Evolutionary conservation across 2,797 vertebrate genomes (phyloP), one percentile per base, ranked within the genome.

Genomic region (Gymnocypris eckloni): DNA sequence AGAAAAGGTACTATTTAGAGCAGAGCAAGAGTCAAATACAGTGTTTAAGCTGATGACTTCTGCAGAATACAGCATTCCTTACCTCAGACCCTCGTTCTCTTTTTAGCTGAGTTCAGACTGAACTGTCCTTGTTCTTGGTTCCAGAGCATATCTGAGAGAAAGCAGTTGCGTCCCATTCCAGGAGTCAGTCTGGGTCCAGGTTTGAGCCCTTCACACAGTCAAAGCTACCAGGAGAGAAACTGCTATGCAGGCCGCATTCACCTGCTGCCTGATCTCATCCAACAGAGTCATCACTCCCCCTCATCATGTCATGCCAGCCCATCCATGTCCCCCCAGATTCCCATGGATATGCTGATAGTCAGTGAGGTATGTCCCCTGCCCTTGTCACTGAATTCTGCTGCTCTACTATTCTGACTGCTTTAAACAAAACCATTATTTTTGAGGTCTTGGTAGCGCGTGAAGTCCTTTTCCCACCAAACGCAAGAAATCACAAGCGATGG

Each of bases 191-290:
- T 76, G 8, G 84, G 50, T 94, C 97, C 95, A 84, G 87, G 22
- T 78, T 59, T 91, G 25, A 90, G 88, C 6, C 50, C 89, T 79
- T 87, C 94, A 95, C 96, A 95, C 94, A 92, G 93, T 95, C 97
- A 95, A 93, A 94, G 94, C 95, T 96, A 96, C 91, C 96, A 95
- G 95, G 97, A 99, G 96, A 97, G 98, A 96, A 99, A 98, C 94
- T 97, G 97, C 96, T 98, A 97, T 96, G 95, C 96, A 89, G 95
- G 96, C 94, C 97, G 94, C 95, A 97, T 97, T 96, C 97, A 98
- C 96, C 97, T 97, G 96, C 97, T 99, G 91, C 98, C 98, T 94
- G 98, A 99, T 96, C 97, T 99, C 96, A 98, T 99, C 97, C 98
- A 99, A 96, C 98, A 98, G 97, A 99, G 98, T 96, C 98, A 99